Evolutionary conservation across 2,113 vertebrate genomes (phyloP).

Genomic region (Silurus glanis): DNA sequence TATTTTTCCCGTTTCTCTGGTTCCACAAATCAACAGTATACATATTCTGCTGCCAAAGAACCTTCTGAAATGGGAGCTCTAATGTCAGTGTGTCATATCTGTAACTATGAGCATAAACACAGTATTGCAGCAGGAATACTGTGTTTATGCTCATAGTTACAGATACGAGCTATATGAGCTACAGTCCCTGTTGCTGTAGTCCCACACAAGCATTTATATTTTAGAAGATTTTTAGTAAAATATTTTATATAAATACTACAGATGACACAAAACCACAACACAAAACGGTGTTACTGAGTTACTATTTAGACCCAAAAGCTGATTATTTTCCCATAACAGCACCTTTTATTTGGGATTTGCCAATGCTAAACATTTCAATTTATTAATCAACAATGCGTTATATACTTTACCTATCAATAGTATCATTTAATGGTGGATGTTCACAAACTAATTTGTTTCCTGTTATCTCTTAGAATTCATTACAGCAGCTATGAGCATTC

Average conservation of each 20-base stretch:
- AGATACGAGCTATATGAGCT: no score
- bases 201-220: neutral
- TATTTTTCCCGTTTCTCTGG: conserved; percentile 35
- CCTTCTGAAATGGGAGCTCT: conserved; percentile 2
- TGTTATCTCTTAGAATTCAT: neutral
- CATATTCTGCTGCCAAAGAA: conserved; percentile 28
- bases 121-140: neutral
- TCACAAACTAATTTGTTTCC: neutral
- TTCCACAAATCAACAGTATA: conserved; percentile 14
- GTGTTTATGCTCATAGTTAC: conserved; percentile 12
- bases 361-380: neutral
- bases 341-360: neutral
- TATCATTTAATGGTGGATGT: neutral
- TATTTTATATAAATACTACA: neutral
- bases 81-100: conserved; percentile 12
- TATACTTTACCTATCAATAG: neutral
- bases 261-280: neutral
- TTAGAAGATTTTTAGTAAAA: neutral
- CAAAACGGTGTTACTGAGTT: neutral
- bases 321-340: neutral
- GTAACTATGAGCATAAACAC: conserved; percentile 11
- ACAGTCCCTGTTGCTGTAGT: no score
- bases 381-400: neutral
- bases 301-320: neutral
- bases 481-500: neutral